phyloP scores from a whole-genome alignment of 2,113 vertebrate genomes.

The cat (Felis catus) region F.catus_Fca126_mat1.0 CM031419.1:182821001-182821500 shows the following conservation, averaged over 20 bases:
- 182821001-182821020: neutral
- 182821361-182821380: neutral
- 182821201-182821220: neutral
- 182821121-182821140: neutral
- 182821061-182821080: neutral
- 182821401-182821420: neutral
- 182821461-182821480: neutral
- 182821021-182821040: neutral
- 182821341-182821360: neutral
- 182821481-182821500: neutral
- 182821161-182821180: neutral
- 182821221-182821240: neutral
- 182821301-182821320: neutral
- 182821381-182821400: constrained; percentile 5
- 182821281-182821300: neutral
- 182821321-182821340: neutral
- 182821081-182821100: neutral
- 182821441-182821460: neutral
- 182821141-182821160: neutral
- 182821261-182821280: neutral
- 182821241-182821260: neutral
- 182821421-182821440: neutral
- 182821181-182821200: neutral
- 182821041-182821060: neutral
- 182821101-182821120: neutral